Base-by-base conservation (phyloP, 2,888 invertebrate species). In the Perizoma flavofasciatum region DNA sequence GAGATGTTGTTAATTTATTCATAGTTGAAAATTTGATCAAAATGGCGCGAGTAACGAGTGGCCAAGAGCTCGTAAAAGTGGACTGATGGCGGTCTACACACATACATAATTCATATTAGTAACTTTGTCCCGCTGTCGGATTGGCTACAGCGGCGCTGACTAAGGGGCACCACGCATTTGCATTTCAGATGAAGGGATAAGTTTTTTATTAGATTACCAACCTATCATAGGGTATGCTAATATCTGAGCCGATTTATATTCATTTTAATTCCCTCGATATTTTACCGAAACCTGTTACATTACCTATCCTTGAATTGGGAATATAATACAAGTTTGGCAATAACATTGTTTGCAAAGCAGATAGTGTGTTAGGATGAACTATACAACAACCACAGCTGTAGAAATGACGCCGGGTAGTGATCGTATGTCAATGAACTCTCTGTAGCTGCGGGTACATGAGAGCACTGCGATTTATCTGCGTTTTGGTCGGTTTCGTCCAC, bases 101-200 rank as follows among this genome's bases (percentile, higher is more conserved):
- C 69, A 76, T 79, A 74, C 81, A 82, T 83, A 80, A 82, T 83
- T 83, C 81, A 83, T 81, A 74, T 69, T 69, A 64, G 68, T 67
- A 78, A 81, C 76, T 78, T 78, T 69, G 73, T 67, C 70, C 73
- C 67, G 61, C 66, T 72, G 73, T 72, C 64, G 72, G 74, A 74
- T 78, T 79, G 77, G 74, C 74, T 73, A 71, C 68, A 62, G 53
- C 61, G 55, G 65, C 64, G 66, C 57, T 62, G 69, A 69, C 70
- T 70, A 70, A 73, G 72, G 79, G 77, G 76, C 71, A 69, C 72
- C 65, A 60, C 71, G 54, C 63, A 82, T 83, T 83, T 79, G 73
- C 78, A 83, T 82, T 74, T 73, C 68, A 64, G 65, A 65, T 66
- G 72, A 66, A 70, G 68, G 71, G 71, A 74, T 74, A 75, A 75